phyloP scores from a whole-genome alignment of 1,140 invertebrate species.

The Semibalanus balanoides region DNA sequence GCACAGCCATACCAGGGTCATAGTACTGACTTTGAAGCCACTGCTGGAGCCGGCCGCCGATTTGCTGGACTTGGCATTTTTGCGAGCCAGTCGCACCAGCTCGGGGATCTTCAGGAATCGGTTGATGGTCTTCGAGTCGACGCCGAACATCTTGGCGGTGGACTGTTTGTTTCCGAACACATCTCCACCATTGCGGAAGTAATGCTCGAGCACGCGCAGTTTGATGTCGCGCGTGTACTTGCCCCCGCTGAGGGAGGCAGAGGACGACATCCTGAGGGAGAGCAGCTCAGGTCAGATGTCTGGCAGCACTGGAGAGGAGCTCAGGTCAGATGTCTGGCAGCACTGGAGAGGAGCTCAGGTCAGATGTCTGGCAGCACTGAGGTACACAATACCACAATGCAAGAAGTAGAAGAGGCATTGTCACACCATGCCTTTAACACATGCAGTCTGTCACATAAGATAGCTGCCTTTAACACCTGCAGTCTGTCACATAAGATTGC shows the following conservation, averaged over 20 bases:
- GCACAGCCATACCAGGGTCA: too few species aligned
- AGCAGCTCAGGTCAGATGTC: background rate
- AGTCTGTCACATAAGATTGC: too few species aligned
- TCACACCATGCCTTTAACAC: too few species aligned
- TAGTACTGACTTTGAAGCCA: background rate
- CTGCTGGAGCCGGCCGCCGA: background rate
- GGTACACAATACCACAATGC: too few species aligned
- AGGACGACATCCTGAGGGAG: background rate
- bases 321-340: too few species aligned
- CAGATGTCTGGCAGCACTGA: too few species aligned
- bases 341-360: background rate
- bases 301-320: background rate
- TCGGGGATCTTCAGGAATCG: slow-evolving; percentile 1
- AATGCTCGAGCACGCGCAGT: slow-evolving; percentile 1
- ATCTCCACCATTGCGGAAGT: background rate
- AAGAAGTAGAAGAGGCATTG: too few species aligned
- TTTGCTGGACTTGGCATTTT: background rate
- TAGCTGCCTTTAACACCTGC: too few species aligned
- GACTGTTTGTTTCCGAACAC: slow-evolving; percentile 3
- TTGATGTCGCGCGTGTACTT: background rate
- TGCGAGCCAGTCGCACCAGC: background rate
- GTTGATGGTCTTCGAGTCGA: slow-evolving; percentile 1
- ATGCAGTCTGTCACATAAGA: too few species aligned
- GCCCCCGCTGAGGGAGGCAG: background rate
- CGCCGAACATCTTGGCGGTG: background rate